These are phyloP conservation scores for Rhizomys pruinosus DNA, from an alignment of 2,113 vertebrate genomes.

Conservation along the genomic window DNA sequence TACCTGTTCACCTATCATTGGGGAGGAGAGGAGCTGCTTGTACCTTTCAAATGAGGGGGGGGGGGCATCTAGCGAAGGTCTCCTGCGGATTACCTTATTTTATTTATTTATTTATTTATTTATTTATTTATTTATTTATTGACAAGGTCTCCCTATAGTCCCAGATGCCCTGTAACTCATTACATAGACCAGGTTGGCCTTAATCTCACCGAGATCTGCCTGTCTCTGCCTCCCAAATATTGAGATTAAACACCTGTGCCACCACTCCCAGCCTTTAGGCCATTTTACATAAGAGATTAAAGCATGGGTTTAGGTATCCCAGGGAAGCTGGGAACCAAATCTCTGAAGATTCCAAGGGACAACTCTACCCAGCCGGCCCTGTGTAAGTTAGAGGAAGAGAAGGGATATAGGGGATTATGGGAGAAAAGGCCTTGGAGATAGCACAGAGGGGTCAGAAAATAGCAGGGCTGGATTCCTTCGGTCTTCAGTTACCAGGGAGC, in stretches of 20 bases:
- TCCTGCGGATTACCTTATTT: background rate
- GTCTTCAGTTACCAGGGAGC: background rate
- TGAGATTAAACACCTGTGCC: no score
- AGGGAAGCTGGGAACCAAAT: background rate
- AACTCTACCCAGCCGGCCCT: background rate
- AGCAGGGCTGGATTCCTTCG: background rate
- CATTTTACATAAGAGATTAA: background rate
- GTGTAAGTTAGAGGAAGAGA: rapidly evolving
- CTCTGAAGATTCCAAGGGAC: background rate
- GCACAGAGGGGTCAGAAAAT: background rate
- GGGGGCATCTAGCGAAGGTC: background rate
- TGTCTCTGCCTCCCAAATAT: no score
- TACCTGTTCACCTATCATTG: background rate
- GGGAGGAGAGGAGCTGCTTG: background rate
- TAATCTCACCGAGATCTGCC: no score
- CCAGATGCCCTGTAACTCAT: no score
- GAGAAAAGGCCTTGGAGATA: background rate
- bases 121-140: no score
- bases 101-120: no score
- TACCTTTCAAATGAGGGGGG: background rate
- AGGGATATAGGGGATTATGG: background rate
- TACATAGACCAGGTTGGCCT: no score
- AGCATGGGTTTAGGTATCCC: background rate
- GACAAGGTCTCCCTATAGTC: no score
- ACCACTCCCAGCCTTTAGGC: background rate